These are phyloP conservation scores for Chrysaora quinquecirrha DNA, from an alignment of 30 jellyfish, hydroid and myxozoan species.

Conservation along the genomic window DNA sequence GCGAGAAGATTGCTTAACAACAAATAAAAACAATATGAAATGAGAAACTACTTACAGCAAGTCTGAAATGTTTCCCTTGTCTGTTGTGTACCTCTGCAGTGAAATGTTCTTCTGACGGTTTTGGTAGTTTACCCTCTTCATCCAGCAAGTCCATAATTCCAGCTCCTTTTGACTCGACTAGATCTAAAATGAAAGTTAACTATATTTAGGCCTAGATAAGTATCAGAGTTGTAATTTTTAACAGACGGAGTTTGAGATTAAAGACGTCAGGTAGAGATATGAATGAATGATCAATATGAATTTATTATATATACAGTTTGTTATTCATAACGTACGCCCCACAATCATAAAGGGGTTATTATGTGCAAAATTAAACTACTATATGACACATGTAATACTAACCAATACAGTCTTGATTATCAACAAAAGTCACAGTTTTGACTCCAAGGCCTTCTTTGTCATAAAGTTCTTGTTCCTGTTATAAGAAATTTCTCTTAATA, in stretches of 20 bases:
- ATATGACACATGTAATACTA: too few relatives aligned
- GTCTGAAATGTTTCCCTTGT: conserved; percentile 86
- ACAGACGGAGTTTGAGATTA: too few relatives aligned
- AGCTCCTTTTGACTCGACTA: conserved; percentile 69
- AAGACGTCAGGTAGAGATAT: too few relatives aligned
- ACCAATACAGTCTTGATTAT: conserved; percentile 97
- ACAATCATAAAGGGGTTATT: too few relatives aligned
- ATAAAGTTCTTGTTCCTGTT: conserved; percentile 91
- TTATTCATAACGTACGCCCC: too few relatives aligned
- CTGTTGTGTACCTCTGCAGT: conserved; percentile 89
- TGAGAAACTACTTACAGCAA: conserved; percentile 86
- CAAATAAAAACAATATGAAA: too few relatives aligned
- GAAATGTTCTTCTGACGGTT: conserved; percentile 87
- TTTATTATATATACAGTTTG: too few relatives aligned
- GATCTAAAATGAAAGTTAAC: conserved; percentile 37
- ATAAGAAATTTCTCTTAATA: neutral
- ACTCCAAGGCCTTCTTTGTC: conserved; percentile 98
- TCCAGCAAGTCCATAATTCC: conserved; percentile 88
- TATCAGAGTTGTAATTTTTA: too few relatives aligned
- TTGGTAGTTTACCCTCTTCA: conserved; percentile 94
- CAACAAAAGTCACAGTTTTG: conserved; percentile 84
- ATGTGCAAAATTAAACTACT: too few relatives aligned
- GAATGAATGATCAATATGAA: too few relatives aligned
- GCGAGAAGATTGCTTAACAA: too few relatives aligned
- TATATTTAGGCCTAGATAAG: too few relatives aligned